These are phyloP conservation scores for Papilio polyxenes DNA, from an alignment of 1,140 invertebrate genomes.

Conservation along the genomic window DNA sequence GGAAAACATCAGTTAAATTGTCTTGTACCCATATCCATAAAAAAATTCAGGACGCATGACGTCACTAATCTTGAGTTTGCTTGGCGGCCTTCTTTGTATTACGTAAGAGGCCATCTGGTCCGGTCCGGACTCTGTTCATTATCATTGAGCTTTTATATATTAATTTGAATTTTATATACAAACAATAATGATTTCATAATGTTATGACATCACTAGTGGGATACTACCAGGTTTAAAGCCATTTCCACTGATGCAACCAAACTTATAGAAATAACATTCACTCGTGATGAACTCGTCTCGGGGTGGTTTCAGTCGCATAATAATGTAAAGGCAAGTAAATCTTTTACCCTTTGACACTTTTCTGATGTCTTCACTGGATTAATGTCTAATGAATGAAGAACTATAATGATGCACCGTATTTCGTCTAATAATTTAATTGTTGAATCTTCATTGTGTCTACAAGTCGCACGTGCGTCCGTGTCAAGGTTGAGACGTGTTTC, in stretches of 20 bases:
- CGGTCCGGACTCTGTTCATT: not conserved
- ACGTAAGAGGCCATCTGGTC: slow-evolving; percentile 11
- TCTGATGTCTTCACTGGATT: too few relatives aligned
- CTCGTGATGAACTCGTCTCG: too few relatives aligned
- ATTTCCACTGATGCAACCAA: too few relatives aligned
- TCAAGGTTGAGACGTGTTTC: slow-evolving; percentile 18
- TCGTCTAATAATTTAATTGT: not conserved
- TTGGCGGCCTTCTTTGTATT: slow-evolving; percentile 5
- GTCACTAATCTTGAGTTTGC: not conserved
- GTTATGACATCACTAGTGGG: not conserved
- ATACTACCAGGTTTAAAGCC: too few relatives aligned
- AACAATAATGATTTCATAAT: not conserved
- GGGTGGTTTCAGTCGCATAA: not conserved
- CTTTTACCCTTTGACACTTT: not conserved
- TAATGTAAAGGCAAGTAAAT: not conserved
- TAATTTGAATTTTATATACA: not conserved
- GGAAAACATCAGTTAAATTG: not conserved
- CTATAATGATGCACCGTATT: not conserved
- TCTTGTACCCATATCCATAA: not conserved
- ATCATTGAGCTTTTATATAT: not conserved
- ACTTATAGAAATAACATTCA: too few relatives aligned
- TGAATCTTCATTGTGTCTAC: not conserved
- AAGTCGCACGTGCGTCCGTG: not conserved
- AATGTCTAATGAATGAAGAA: not conserved
- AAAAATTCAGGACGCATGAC: slow-evolving; percentile 2